Evolutionary conservation across 2,113 vertebrate species (phyloP).

Genomic region (Colinus virginianus): DNA sequence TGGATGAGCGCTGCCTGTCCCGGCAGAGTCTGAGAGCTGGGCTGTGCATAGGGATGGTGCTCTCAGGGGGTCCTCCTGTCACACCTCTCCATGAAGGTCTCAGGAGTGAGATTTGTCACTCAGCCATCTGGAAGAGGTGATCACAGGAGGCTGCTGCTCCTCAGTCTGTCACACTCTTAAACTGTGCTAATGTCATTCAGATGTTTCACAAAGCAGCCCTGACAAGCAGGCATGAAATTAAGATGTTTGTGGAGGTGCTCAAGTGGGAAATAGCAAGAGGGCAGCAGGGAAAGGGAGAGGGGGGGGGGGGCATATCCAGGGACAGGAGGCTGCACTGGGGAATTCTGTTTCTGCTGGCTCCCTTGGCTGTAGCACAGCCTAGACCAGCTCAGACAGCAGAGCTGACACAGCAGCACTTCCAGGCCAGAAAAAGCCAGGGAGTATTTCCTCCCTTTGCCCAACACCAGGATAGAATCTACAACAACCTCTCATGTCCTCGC

Average conservation of each 20-base stretch:
- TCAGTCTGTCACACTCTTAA: slow-evolving; percentile 70
- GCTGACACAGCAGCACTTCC: neutral
- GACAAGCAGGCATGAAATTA: slow-evolving; percentile 73
- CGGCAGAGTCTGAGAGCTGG: neutral
- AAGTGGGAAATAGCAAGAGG: slow-evolving; percentile 52
- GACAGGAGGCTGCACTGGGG: neutral
- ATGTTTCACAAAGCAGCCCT: slow-evolving; percentile 69
- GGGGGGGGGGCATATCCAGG: neutral
- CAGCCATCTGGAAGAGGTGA: slow-evolving; percentile 71
- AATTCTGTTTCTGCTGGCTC: neutral
- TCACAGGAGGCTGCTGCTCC: slow-evolving; percentile 64
- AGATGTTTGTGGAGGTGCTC: slow-evolving; percentile 61
- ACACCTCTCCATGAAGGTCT: slow-evolving; percentile 65
- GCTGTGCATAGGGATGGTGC: neutral
- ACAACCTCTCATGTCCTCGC: neutral
- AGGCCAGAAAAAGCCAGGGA: neutral
- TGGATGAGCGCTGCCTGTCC: neutral
- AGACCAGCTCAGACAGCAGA: neutral
- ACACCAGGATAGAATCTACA: neutral
- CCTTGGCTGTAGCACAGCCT: neutral
- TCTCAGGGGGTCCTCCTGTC: neutral
- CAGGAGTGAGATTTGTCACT: slow-evolving; percentile 71
- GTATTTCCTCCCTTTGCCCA: neutral
- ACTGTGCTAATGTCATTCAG: slow-evolving; percentile 73
- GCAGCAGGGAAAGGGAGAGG: neutral